Conservation (phyloP, 2,888 invertebrate genomes). For the Pammene fasciana region DNA sequence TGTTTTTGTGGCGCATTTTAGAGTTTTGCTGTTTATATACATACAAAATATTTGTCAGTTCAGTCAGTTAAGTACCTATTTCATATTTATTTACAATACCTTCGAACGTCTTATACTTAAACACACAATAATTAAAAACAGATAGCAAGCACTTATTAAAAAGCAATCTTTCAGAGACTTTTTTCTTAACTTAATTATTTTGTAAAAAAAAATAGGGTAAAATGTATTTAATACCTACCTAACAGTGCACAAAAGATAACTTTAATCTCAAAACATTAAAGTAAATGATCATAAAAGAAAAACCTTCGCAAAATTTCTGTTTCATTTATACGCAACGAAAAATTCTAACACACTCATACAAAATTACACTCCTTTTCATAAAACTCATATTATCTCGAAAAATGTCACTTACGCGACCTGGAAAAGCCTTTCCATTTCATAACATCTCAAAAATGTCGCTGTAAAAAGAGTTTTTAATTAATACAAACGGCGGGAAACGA, state of each 20-base stretch:
- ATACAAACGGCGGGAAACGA: slow-evolving; percentile 70
- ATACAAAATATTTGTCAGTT: neutral
- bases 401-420: slow-evolving; percentile 57
- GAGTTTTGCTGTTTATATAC: neutral
- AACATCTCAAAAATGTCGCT: slow-evolving; percentile 37
- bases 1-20: slow-evolving; percentile 6
- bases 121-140: too few relatives aligned
- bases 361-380: slow-evolving; percentile 18
- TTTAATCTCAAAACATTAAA: too few relatives aligned
- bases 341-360: neutral
- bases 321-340: too few relatives aligned
- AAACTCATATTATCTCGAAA: slow-evolving; percentile 28
- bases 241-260: too few relatives aligned
- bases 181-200: too few relatives aligned
- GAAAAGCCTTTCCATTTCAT: slow-evolving; percentile 48
- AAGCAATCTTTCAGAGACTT: too few relatives aligned
- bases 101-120: too few relatives aligned
- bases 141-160: too few relatives aligned
- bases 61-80: too few relatives aligned
- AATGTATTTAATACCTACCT: too few relatives aligned
- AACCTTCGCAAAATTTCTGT: neutral
- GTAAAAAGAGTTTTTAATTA: slow-evolving; percentile 68
- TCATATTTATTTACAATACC: too few relatives aligned
- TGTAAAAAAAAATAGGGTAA: too few relatives aligned
- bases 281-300: neutral